Conservation (phyloP, 2,888 invertebrate species). For the Volucella zonaria region DNA sequence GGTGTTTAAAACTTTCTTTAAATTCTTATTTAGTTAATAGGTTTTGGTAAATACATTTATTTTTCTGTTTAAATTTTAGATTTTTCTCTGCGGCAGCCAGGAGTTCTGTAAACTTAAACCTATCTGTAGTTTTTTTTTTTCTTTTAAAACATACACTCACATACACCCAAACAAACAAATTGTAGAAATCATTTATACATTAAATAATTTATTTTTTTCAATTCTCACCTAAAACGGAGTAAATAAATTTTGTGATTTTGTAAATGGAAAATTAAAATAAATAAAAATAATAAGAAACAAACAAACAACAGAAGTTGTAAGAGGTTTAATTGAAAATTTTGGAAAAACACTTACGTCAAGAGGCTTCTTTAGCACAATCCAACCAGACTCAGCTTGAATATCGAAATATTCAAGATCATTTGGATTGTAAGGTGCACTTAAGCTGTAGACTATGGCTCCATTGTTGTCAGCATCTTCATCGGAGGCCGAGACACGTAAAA, state of each 20-base stretch:
- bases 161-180: conserved; percentile 18
- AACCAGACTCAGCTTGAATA: conserved; percentile 98
- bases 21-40: conserved; percentile 27
- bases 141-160: conserved; percentile 31
- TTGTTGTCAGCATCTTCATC: conserved; percentile 99
- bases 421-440: conserved; percentile 94
- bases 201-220: conserved; percentile 24
- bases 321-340: conserved; percentile 36
- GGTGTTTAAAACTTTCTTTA: conserved; percentile 48
- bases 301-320: conserved; percentile 11
- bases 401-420: conserved; percentile 97
- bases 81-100: conserved; percentile 69
- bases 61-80: neutral
- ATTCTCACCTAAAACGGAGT: conserved; percentile 45
- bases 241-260: conserved; percentile 51
- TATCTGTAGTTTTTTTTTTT: conserved; percentile 17
- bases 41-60: conserved; percentile 1
- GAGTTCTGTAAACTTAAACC: conserved; percentile 64
- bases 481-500: conserved; percentile 96
- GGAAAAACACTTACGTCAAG: conserved; percentile 93
- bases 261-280: conserved; percentile 62
- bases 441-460: conserved; percentile 95
- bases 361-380: conserved; percentile 97
- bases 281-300: conserved; percentile 47
- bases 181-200: conserved; percentile 56